Percentiles rank a stretch among this genome's conserved stretches.
These are phyloP conservation scores for Pituophis catenifer DNA, from an alignment of 2,113 vertebrate genomes.

Conservation along the genomic window DNA sequence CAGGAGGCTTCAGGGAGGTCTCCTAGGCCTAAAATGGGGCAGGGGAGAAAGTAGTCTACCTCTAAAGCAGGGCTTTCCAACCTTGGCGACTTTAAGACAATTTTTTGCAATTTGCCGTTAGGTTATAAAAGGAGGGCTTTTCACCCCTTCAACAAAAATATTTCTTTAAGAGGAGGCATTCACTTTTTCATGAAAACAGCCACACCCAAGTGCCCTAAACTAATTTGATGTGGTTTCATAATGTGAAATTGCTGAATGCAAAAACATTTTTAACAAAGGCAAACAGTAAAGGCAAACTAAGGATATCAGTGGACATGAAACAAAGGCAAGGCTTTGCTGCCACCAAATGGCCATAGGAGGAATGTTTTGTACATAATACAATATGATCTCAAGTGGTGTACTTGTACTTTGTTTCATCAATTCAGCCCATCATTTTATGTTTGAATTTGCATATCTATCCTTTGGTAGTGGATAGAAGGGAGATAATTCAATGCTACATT, in stretches of 20 bases:
- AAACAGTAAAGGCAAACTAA: not conserved
- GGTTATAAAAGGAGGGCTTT: not conserved
- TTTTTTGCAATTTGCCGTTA: not conserved
- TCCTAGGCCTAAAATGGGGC: no score
- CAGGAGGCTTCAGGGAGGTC: no score
- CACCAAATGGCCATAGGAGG: conserved; percentile 42
- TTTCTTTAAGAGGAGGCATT: not conserved
- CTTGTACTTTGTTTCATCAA: not conserved
- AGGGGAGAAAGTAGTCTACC: not conserved
- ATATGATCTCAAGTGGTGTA: not conserved
- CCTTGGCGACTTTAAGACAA: not conserved
- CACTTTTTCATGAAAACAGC: not conserved
- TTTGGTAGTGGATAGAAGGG: not conserved
- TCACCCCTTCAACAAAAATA: not conserved
- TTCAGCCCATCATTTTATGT: not conserved
- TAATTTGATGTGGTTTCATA: not conserved
- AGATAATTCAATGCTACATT: not conserved
- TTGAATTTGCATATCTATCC: not conserved
- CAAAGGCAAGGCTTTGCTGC: conserved; percentile 11
- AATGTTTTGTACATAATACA: not conserved
- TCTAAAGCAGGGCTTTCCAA: not conserved
- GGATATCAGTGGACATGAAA: not conserved
- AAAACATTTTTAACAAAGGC: not conserved
- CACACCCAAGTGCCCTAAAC: not conserved
- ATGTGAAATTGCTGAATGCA: not conserved